Conservation (phyloP, 1,140 invertebrate genomes). For the Pomacea maculata region DNA sequence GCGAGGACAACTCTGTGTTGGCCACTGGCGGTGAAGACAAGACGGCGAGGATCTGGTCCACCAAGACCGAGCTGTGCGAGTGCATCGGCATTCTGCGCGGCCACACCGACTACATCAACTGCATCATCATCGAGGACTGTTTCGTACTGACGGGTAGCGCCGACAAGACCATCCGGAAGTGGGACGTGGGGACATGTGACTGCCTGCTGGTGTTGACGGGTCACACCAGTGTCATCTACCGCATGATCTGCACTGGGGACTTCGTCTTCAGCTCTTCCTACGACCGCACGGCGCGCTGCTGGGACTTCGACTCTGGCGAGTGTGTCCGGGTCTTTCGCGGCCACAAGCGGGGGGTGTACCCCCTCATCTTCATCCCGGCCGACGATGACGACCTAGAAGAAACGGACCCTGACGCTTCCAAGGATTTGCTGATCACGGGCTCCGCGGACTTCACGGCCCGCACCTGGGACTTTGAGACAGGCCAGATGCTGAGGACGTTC, state of each 20-base stretch:
- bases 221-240: slow-evolving; percentile 67
- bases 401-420: slow-evolving; percentile 54
- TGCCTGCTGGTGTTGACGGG: slow-evolving; percentile 67
- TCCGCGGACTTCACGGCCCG: slow-evolving; percentile 68
- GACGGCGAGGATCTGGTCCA: slow-evolving; percentile 68
- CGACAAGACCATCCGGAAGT: slow-evolving; percentile 70
- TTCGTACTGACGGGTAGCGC: slow-evolving; percentile 69
- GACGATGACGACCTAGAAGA: slow-evolving; percentile 57
- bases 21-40: slow-evolving; percentile 70
- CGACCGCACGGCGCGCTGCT: slow-evolving; percentile 69
- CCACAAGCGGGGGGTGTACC: slow-evolving; percentile 69
- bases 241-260: slow-evolving; percentile 69
- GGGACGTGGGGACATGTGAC: slow-evolving; percentile 69
- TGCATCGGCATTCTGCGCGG: slow-evolving; percentile 69
- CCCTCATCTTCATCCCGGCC: slow-evolving; percentile 68
- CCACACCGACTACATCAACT: slow-evolving; percentile 69
- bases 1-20: slow-evolving; percentile 70
- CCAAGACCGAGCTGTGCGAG: slow-evolving; percentile 67
- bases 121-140: slow-evolving; percentile 67
- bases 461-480: slow-evolving; percentile 68
- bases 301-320: slow-evolving; percentile 68
- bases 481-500: slow-evolving; percentile 65
- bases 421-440: slow-evolving; percentile 68
- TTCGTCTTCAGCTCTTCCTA: slow-evolving; percentile 70
- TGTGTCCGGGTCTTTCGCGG: slow-evolving; percentile 66